Conservation (phyloP, 1,140 invertebrate genomes). For the Drosophila orena region DNA sequence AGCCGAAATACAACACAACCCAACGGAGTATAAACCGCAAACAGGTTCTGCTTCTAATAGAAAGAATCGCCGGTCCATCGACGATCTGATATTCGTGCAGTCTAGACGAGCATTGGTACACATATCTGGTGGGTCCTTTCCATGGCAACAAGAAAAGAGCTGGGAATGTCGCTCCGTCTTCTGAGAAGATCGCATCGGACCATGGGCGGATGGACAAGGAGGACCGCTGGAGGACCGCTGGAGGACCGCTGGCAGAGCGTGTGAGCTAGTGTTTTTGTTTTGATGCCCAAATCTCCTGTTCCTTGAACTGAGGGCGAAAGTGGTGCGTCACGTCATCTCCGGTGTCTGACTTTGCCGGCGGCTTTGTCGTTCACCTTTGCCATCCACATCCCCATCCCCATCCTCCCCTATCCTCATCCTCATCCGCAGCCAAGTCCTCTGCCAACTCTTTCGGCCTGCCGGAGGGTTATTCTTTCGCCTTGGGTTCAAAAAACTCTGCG, state of each 20-base stretch:
- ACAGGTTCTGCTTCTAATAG: slow-evolving; percentile 73
- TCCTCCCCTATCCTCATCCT: slow-evolving; percentile 1
- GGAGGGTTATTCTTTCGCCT: slow-evolving; percentile 34
- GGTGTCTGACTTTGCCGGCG: slow-evolving; percentile 57
- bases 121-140: slow-evolving; percentile 42
- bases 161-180: slow-evolving; percentile 49
- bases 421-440: slow-evolving; percentile 15
- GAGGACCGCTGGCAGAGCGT: slow-evolving; percentile 43
- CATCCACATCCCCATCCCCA: slow-evolving; percentile 8
- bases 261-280: slow-evolving; percentile 50
- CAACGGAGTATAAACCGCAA: slow-evolving; percentile 46
- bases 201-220: slow-evolving; percentile 8
- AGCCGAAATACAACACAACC: slow-evolving; percentile 15
- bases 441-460: slow-evolving; percentile 39
- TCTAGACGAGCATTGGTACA: slow-evolving; percentile 61
- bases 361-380: slow-evolving; percentile 65
- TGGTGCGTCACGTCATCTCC: slow-evolving; percentile 62
- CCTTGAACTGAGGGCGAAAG: slow-evolving; percentile 76
- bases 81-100: slow-evolving; percentile 47
- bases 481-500: slow-evolving; percentile 76
- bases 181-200: slow-evolving; percentile 29
- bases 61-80: slow-evolving; percentile 33
- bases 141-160: slow-evolving; percentile 51
- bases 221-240: neutral
- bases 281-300: slow-evolving; percentile 57